These are phyloP conservation scores for Aldrovandia affinis DNA, from an alignment of 2,797 vertebrate species.

Conservation along the genomic window DNA sequence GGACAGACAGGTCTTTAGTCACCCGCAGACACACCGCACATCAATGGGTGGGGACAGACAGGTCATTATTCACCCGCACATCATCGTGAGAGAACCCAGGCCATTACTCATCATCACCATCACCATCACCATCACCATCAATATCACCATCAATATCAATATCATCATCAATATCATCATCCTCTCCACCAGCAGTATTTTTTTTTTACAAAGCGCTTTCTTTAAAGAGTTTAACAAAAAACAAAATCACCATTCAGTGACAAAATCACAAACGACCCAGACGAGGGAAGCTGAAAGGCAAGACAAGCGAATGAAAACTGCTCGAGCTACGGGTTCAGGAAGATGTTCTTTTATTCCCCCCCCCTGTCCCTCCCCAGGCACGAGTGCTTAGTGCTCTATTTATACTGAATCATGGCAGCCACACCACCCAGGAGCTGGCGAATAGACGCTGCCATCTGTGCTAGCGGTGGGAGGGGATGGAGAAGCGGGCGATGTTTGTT, in stretches of 20 bases:
- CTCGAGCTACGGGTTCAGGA: background rate
- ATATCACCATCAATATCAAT: too few species aligned
- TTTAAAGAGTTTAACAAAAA: background rate
- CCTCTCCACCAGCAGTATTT: background rate
- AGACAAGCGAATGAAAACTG: background rate
- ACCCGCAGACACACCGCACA: background rate
- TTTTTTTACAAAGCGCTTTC: background rate
- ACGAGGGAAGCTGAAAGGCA: background rate
- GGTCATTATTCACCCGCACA: background rate
- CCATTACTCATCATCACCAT: too few species aligned
- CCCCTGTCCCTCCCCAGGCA: background rate
- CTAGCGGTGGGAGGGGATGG: background rate
- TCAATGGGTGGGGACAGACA: constrained; percentile 1
- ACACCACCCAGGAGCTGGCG: background rate
- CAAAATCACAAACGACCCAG: background rate
- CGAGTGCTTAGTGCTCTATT: background rate
- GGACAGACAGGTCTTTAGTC: background rate
- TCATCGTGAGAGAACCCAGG: background rate
- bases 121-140: too few species aligned
- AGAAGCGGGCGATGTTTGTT: background rate
- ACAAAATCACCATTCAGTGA: background rate
- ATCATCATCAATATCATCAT: too few species aligned
- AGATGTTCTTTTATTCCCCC: background rate
- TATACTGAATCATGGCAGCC: background rate
- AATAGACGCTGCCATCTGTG: background rate